Conservation (phyloP, 2,888 invertebrate genomes). For the Blera fallax region DNA sequence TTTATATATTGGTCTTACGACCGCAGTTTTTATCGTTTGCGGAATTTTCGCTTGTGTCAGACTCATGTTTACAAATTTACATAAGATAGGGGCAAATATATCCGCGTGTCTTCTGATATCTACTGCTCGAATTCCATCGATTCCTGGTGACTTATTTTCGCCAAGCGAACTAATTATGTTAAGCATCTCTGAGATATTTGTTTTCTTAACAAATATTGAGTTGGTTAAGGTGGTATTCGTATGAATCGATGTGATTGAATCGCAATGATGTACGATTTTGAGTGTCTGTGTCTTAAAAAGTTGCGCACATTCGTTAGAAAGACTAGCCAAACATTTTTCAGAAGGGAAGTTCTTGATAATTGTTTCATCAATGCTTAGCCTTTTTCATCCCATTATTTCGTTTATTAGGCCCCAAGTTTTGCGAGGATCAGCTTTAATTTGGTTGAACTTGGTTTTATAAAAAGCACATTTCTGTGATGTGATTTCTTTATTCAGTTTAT, state of each 20-base stretch:
- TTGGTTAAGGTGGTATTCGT: neutral
- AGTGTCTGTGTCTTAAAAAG: neutral
- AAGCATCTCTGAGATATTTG: neutral
- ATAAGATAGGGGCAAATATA: neutral
- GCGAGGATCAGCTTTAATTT: neutral
- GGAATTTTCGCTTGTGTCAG: neutral
- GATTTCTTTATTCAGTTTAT: constrained; percentile 12
- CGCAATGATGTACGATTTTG: neutral
- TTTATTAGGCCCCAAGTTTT: neutral
- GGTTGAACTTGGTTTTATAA: neutral
- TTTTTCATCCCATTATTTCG: too few species aligned
- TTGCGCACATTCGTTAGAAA: neutral
- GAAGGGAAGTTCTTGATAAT: neutral
- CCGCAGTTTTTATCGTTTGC: neutral
- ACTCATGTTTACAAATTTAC: neutral
- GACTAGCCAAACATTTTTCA: neutral
- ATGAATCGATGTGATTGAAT: neutral
- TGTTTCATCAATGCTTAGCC: neutral
- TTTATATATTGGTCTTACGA: too few species aligned
- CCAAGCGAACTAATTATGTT: neutral
- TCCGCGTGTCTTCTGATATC: neutral
- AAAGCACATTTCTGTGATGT: neutral
- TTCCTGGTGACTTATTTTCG: neutral
- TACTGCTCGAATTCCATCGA: neutral
- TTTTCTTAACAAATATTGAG: neutral